A percentile compares a stretch with the other conserved stretches of the same genome.
These are phyloP conservation scores for Salpingus planirostris DNA, from an alignment of 2,888 invertebrate genomes.

Conservation along the genomic window DNA sequence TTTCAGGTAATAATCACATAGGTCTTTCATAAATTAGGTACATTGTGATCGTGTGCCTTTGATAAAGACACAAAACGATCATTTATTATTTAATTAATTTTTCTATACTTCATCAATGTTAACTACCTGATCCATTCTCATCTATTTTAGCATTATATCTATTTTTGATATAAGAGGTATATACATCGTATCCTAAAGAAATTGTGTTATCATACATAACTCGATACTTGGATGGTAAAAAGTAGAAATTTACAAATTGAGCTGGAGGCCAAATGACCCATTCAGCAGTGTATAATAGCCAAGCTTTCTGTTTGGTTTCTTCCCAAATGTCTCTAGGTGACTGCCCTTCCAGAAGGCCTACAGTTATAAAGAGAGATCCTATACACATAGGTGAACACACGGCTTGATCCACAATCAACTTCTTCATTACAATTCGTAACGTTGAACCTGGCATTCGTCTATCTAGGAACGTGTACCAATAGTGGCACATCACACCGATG, in stretches of 20 bases:
- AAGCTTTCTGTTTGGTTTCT: slow-evolving; percentile 66
- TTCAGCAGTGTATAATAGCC: slow-evolving; percentile 73
- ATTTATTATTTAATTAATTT: too few species aligned
- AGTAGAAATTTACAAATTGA: slow-evolving; percentile 86
- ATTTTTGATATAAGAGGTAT: slow-evolving; percentile 73
- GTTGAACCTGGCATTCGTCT: slow-evolving; percentile 59
- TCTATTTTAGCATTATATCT: neutral
- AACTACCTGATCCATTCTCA: too few species aligned
- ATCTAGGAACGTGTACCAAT: slow-evolving; percentile 78
- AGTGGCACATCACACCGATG: slow-evolving; percentile 73
- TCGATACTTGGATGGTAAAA: slow-evolving; percentile 70
- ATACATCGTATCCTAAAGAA: slow-evolving; percentile 78
- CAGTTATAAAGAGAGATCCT: slow-evolving; percentile 64
- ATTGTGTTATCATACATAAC: slow-evolving; percentile 81
- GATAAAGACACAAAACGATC: too few species aligned
- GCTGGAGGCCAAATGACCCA: slow-evolving; percentile 92
- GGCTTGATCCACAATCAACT: slow-evolving; percentile 74
- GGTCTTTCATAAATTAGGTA: too few species aligned
- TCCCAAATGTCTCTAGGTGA: slow-evolving; percentile 51
- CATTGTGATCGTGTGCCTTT: too few species aligned
- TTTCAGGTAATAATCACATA: too few species aligned
- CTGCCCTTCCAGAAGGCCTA: slow-evolving; percentile 62
- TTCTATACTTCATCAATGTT: too few species aligned
- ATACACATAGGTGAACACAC: slow-evolving; percentile 77
- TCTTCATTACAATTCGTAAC: slow-evolving; percentile 58